Conservation (phyloP, 2,113 vertebrate genomes). For the Menidia beryllina region DNA sequence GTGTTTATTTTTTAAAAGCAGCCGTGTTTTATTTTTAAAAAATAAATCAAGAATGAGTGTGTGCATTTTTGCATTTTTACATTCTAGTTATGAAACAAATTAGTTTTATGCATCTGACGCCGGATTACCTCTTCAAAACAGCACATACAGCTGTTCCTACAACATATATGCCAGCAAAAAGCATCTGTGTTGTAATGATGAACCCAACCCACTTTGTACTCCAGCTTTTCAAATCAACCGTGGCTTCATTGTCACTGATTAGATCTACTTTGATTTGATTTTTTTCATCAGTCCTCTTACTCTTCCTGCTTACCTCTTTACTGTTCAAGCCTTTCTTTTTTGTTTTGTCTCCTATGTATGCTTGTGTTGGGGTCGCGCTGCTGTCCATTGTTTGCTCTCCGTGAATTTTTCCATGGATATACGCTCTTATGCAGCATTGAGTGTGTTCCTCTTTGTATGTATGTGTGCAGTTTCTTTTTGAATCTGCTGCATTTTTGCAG, state of each 20-base stretch:
- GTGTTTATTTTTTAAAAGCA: too few species aligned
- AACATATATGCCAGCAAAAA: not conserved
- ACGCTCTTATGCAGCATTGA: conserved; percentile 27
- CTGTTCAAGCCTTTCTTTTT: not conserved
- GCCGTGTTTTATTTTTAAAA: too few species aligned
- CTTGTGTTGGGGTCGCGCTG: conserved; percentile 33
- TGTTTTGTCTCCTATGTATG: conserved; percentile 26
- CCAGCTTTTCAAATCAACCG: not conserved
- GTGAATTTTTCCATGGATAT: conserved; percentile 36
- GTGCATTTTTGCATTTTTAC: too few species aligned
- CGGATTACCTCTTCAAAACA: too few species aligned
- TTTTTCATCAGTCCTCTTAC: not conserved
- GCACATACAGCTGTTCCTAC: not conserved
- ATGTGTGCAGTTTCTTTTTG: conserved; percentile 13
- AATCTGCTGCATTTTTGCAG: conserved; percentile 51
- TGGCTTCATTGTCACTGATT: conserved; percentile 17
- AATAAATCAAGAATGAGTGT: too few species aligned
- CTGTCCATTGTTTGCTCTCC: conserved; percentile 48
- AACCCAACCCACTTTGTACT: conserved; percentile 34
- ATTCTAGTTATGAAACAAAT: too few species aligned
- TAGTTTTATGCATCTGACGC: too few species aligned
- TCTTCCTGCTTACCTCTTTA: conserved; percentile 8
- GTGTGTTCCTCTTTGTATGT: conserved; percentile 15
- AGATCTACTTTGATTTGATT: conserved; percentile 40
- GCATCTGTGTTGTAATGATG: not conserved